These are phyloP conservation scores for Acipenser ruthenus DNA, from an alignment of 2,797 vertebrate species.

Conservation along the genomic window DNA sequence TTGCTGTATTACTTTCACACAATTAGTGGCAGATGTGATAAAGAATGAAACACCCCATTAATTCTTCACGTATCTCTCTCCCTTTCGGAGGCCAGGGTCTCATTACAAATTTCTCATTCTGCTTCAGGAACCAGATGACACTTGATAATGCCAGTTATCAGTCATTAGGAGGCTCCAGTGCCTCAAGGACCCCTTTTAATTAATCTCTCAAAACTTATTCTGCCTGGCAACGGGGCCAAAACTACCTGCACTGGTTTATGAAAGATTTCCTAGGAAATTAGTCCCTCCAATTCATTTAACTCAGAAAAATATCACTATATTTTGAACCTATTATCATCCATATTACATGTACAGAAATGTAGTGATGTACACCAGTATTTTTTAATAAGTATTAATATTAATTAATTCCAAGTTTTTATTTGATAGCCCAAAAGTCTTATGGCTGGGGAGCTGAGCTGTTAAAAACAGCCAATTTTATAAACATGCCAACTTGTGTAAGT, in stretches of 20 bases:
- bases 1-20: constrained; percentile 27
- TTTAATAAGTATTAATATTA: no score
- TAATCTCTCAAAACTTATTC: constrained; percentile 9
- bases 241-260: not conserved
- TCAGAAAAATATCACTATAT: not conserved
- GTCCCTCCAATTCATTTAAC: no score
- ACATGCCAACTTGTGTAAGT: not conserved
- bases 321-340: not conserved
- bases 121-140: constrained; percentile 74
- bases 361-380: no score
- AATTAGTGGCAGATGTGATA: constrained; percentile 63
- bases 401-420: no score
- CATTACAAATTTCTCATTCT: constrained; percentile 64
- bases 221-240: constrained; percentile 18
- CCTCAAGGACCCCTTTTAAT: constrained; percentile 20
- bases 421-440: no score
- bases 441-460: no score
- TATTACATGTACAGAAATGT: no score
- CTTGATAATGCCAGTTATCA: constrained; percentile 76
- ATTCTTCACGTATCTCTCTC: constrained; percentile 43
- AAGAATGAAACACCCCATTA: constrained; percentile 64
- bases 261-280: constrained; percentile 5
- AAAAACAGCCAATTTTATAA: no score
- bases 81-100: constrained; percentile 40
- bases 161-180: constrained; percentile 64